Base-by-base conservation (phyloP, 2,888 invertebrate species). In the Trypoxylon attenuatum region DNA sequence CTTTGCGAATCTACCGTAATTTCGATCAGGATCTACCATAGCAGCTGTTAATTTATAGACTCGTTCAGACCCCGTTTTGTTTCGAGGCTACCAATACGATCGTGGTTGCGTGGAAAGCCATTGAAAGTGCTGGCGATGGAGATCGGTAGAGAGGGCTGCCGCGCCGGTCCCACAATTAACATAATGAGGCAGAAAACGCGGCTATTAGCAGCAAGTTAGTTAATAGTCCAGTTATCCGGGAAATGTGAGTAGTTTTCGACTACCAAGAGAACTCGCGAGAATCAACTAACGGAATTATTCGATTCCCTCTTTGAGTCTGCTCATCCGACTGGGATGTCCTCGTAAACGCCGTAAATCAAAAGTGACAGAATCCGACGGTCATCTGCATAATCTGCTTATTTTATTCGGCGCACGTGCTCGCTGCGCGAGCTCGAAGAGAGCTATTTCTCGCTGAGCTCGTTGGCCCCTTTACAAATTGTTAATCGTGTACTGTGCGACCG, bases 151-250 rank as follows among this genome's bases (percentile, higher is more conserved):
- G 41, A 27, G 25, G 27, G 65, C 65, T 63, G 74, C 75, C 75
- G 58, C 68, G 65, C 55, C 55, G 69, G 63, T 77, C 73, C 73
- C 75, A 65, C 75, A 81, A 83, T 83, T 82, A 83, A 75, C 82
- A 80, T 83, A 83, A 83, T 82, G 77, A 82, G 75, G 70, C 53
- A 77, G 73, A 79, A 79, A 77, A 78, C 73, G 74, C 76, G 68
- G 78, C 81, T 81, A 83, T 83, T 83, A 80, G 57, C 79, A 66
- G 69, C 73, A 81, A 76, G 77, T 78, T 83, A 83, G 80, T 82
- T 82, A 82, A 83, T 82, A 81, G 77, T 69, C 76, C 79, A 71
- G 69, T 82, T 79, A 81, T 71, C 67, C 61, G 58, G 67, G 49
- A 76, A 79, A 80, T 76, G 73, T 69, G 80, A 81, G 80, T 83